Conservation (phyloP, 2,888 invertebrate genomes). For the Cantharis rufa region DNA sequence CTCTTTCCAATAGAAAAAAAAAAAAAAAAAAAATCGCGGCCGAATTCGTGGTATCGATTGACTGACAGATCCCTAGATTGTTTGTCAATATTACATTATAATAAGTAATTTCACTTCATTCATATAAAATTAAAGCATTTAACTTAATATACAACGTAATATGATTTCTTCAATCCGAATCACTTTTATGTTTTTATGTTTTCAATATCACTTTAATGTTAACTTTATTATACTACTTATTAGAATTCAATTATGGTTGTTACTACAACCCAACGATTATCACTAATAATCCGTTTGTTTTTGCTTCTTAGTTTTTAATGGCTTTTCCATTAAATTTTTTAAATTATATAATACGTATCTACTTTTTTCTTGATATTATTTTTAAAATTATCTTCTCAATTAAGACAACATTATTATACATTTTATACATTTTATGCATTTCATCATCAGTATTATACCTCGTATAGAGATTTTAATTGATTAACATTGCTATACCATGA, state of each 20-base stretch:
- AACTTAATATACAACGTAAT: no score
- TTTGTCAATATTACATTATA: no score
- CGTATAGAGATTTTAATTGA: neutral
- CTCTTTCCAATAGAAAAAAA: no score
- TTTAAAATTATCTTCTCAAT: neutral
- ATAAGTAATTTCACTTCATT: no score
- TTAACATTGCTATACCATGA: neutral
- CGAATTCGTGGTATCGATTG: no score
- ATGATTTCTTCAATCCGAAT: neutral
- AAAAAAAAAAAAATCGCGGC: no score
- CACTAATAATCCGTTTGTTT: neutral
- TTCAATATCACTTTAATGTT: neutral
- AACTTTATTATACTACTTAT: neutral
- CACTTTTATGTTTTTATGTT: neutral
- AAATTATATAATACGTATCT: neutral
- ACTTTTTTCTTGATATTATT: neutral
- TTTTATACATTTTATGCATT: neutral
- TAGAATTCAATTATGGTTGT: neutral
- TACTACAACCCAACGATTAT: neutral
- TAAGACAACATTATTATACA: neutral
- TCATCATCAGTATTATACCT: neutral
- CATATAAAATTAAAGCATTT: neutral
- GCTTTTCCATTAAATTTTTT: neutral
- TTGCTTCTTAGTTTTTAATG: neutral
- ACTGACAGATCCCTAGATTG: no score